These are phyloP conservation scores for Chinchilla lanigera DNA, from an alignment of 2,113 vertebrate species.

Conservation along the genomic window DNA sequence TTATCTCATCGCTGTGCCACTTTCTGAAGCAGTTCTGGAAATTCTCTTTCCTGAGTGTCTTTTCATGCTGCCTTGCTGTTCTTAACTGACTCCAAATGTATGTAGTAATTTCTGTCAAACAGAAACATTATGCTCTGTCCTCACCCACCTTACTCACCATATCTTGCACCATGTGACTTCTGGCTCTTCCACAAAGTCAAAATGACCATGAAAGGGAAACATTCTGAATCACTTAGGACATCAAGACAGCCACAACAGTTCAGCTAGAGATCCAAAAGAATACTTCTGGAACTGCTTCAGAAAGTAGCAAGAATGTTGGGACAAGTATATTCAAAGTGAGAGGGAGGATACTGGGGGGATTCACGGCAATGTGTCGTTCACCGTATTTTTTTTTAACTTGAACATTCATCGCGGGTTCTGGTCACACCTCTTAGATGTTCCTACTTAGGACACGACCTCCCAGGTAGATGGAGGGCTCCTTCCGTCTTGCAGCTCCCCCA, in stretches of 20 bases:
- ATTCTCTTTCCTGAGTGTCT: neutral
- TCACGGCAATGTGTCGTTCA: neutral
- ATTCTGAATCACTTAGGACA: neutral
- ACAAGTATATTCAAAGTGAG: neutral
- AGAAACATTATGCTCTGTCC: neutral
- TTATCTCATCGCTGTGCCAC: neutral
- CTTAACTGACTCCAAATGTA: neutral
- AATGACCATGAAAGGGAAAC: neutral
- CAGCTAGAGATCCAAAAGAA: neutral
- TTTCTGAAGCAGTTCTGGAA: neutral
- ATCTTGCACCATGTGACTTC: neutral
- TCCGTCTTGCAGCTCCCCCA: neutral
- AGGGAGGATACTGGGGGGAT: neutral
- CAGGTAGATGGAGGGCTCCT: neutral
- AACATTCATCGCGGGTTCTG: neutral
- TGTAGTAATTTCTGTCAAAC: neutral
- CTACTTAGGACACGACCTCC: neutral
- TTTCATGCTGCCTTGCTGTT: neutral
- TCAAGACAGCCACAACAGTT: neutral
- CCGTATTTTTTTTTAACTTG: neutral
- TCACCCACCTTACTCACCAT: neutral
- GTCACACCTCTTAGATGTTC: neutral
- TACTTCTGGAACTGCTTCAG: neutral
- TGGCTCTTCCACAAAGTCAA: neutral
- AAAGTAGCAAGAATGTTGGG: neutral